A percentile compares a stretch with the other conserved stretches of the same genome.
phyloP scores from a whole-genome alignment of 1,140 invertebrate species.

The Octopus bimaculoides region DNA sequence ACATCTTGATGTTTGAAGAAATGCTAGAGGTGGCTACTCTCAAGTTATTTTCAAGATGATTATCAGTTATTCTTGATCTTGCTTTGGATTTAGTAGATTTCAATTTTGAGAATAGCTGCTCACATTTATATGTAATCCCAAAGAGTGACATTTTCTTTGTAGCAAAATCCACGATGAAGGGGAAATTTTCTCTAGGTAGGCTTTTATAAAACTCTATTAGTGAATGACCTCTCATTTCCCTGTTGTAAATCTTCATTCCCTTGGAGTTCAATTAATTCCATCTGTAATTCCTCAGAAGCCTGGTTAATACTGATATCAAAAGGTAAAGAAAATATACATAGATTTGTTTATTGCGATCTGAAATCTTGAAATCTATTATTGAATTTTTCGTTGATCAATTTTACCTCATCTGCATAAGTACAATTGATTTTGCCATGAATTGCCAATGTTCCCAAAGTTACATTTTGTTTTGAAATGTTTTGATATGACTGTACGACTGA shows the following conservation, averaged over 20 bases:
- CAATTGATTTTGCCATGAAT: background rate
- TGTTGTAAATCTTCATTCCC: background rate
- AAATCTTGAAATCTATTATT: background rate
- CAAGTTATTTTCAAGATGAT: background rate
- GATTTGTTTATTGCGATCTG: conserved; percentile 1
- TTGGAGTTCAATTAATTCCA: background rate
- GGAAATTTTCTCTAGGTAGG: background rate
- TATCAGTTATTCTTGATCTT: background rate
- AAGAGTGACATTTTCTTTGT: background rate
- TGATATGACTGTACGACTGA: background rate
- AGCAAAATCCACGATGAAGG: background rate
- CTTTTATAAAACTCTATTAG: background rate
- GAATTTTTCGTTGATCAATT: background rate
- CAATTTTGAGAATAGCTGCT: background rate
- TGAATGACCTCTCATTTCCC: background rate
- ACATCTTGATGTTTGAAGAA: background rate
- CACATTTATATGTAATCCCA: background rate
- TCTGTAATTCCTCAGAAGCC: background rate
- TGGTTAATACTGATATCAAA: background rate
- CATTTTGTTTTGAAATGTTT: background rate
- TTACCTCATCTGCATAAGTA: background rate
- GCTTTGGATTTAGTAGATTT: conserved; percentile 1
- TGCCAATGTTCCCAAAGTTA: background rate
- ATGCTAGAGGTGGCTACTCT: conserved; percentile 4
- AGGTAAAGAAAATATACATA: background rate